phyloP scores from a whole-genome alignment of 2,888 invertebrate species.

The Seira sanloemensis region DNA sequence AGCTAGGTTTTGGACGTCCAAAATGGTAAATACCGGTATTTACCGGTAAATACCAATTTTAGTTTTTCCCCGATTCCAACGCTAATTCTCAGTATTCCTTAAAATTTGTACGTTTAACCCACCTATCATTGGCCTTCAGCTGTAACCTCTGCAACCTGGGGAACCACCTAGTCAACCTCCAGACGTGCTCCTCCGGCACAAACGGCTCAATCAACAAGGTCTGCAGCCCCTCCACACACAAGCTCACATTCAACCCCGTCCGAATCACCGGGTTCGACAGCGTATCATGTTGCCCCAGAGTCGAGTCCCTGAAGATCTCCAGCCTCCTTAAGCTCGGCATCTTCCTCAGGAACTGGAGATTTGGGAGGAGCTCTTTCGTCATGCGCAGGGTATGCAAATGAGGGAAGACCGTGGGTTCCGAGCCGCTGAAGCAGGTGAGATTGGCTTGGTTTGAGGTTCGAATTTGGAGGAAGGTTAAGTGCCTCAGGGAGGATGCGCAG shows the following conservation, averaged over 20 bases:
- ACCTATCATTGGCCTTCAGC: conserved; percentile 41
- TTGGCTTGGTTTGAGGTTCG: conserved; percentile 32
- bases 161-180: conserved; percentile 48
- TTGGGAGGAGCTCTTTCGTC: conserved; percentile 32
- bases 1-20: too few species aligned
- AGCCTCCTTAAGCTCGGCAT: conserved; percentile 31
- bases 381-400: conserved; percentile 19
- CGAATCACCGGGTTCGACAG: conserved; percentile 38
- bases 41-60: too few species aligned
- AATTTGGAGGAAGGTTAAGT: conserved; percentile 37
- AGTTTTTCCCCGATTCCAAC: too few species aligned
- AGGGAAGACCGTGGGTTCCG: conserved; percentile 12
- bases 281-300: conserved; percentile 39
- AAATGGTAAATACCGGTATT: too few species aligned
- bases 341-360: conserved; percentile 30
- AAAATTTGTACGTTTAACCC: too few species aligned
- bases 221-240: conserved; percentile 12
- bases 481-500: background rate
- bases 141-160: conserved; percentile 47
- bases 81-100: too few species aligned
- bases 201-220: conserved; percentile 36
- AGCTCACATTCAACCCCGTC: conserved; percentile 10
- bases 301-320: conserved; percentile 46
- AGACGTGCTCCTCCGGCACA: conserved; percentile 39
- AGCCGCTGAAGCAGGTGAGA: background rate